Evolutionary conservation across 2,888 invertebrate genomes (phyloP).

Genomic region (Leucozona laternaria): DNA sequence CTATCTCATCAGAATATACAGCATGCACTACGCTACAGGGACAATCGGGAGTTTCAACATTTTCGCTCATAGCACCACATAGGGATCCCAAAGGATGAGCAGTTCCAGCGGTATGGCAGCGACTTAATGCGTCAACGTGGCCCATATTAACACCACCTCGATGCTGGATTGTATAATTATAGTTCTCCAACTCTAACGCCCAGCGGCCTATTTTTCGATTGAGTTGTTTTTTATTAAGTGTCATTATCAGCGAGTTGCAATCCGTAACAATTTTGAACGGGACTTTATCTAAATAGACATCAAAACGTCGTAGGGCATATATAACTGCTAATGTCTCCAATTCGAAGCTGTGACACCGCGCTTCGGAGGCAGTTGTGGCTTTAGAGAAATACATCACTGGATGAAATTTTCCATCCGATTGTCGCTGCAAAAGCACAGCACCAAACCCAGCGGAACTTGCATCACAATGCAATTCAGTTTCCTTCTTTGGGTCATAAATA

Average conservation of each 20-base stretch:
- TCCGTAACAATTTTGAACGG: not conserved
- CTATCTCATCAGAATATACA: constrained; percentile 25
- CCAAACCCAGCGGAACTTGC: constrained; percentile 77
- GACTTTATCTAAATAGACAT: not conserved
- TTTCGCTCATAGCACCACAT: not conserved
- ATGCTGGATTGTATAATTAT: constrained; percentile 41
- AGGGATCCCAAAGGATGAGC: constrained; percentile 4
- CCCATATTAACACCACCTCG: constrained; percentile 31
- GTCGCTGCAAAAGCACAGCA: constrained; percentile 78
- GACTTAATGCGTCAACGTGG: constrained; percentile 48
- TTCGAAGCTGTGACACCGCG: constrained; percentile 16
- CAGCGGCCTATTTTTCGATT: constrained; percentile 77
- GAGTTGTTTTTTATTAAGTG: constrained; percentile 76
- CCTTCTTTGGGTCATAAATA: constrained; percentile 76
- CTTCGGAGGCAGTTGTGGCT: constrained; percentile 8
- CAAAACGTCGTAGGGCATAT: constrained; percentile 9
- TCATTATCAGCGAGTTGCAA: not conserved
- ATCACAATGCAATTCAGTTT: constrained; percentile 78
- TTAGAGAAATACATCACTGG: constrained; percentile 66
- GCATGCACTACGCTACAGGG: constrained; percentile 10
- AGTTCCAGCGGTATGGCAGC: constrained; percentile 31
- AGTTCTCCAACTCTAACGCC: constrained; percentile 75
- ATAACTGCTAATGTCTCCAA: not conserved
- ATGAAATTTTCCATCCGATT: constrained; percentile 67
- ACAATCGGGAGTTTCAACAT: not conserved